These are phyloP conservation scores for Cydia splendana DNA, from an alignment of 1,140 invertebrate genomes.

Conservation along the genomic window DNA sequence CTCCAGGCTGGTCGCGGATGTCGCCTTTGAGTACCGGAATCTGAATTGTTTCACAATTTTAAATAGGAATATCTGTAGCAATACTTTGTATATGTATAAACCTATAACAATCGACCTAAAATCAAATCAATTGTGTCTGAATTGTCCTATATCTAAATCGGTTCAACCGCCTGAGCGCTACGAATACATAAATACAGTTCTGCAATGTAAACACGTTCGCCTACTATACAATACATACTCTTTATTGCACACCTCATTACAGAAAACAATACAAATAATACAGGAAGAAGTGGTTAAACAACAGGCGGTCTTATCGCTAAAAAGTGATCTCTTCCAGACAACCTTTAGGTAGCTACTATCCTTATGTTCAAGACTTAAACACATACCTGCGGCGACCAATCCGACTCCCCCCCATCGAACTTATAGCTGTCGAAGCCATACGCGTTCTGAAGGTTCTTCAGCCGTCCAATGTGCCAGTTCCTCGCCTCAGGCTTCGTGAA, in stretches of 20 bases:
- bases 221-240: too few relatives aligned
- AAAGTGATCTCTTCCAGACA: too few relatives aligned
- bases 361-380: constrained; percentile 4
- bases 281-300: too few relatives aligned
- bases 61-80: background rate
- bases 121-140: background rate
- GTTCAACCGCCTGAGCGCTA: too few relatives aligned
- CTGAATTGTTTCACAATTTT: constrained; percentile 41
- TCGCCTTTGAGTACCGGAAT: constrained; percentile 76
- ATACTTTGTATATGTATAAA: too few relatives aligned
- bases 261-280: too few relatives aligned
- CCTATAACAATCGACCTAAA: too few relatives aligned
- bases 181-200: background rate
- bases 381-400: constrained; percentile 80
- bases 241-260: too few relatives aligned
- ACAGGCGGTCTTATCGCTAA: too few relatives aligned
- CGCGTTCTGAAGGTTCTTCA: constrained; percentile 79
- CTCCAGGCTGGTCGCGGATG: constrained; percentile 79
- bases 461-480: constrained; percentile 84
- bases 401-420: constrained; percentile 91
- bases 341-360: too few relatives aligned
- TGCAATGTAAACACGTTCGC: too few relatives aligned
- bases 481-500: constrained; percentile 86
- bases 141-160: background rate
- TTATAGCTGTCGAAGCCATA: constrained; percentile 90